Base-by-base conservation (phyloP, 2,113 vertebrate genomes). In the Cephalopholis sonnerati region DNA sequence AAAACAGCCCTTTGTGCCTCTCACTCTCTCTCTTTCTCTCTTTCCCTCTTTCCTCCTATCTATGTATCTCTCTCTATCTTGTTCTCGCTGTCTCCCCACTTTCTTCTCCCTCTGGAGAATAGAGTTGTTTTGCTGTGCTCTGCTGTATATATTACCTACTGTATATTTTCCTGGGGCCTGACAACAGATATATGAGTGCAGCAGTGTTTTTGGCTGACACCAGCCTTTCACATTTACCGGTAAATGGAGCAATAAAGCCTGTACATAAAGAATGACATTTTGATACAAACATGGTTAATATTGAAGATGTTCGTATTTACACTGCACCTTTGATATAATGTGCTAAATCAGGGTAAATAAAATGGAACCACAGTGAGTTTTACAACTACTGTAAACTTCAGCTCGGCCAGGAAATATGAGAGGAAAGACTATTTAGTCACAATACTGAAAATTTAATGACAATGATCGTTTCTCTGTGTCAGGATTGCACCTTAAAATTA, bases 71-170 rank as follows among this genome's bases (percentile, higher is more conserved):
- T 87, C 87, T 90, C 83, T 90, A 67, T 88, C 83, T 87, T 77
- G 72, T 83, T 85, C 85, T 73, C 68, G 46, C 84, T 87, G 72
- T 87, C 77, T 83, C 87, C 86, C 86, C 78, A 81, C 80, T 90
- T 88, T 90, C 78, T 77, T 83, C 80, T 66, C 50, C 32, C 94
- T 78, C 86, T 85, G 74, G 91, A 92, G 92, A 67, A 76, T 74
- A 81, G 80, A 61, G 71, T 82, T 93, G 86, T 92, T 94, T 90
- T 89, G 90, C 92, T 93, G 84, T 83, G 91, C 86, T 90, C 81
- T 83, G 90, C 88, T 89, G 87, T 89, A 92, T 92, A 87, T 88
- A 91, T 90, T 89, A 92, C 88, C 74, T 72, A 80, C 85, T 91
- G 89, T 89, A 90, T 83, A 86, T 91, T 92, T 91, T 87, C 78